A percentile compares a stretch with the other conserved stretches of the same genome.
phyloP scores from a whole-genome alignment of 2,888 invertebrate species.

The Panopea generosa region DNA sequence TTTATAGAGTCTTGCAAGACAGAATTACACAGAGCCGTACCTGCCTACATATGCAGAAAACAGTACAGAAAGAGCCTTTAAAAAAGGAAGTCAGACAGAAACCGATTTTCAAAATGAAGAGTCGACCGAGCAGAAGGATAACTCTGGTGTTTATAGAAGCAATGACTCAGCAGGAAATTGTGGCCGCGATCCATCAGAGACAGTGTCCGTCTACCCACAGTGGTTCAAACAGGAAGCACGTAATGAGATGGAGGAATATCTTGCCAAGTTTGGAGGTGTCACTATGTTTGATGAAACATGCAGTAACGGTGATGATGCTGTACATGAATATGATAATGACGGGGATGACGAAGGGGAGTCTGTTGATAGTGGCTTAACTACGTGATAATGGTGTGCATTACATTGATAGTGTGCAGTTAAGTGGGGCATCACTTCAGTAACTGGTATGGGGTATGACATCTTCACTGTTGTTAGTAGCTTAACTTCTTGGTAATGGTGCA shows the following conservation, averaged over 20 bases:
- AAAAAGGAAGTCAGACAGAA: conserved; percentile 5
- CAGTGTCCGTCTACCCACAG: conserved; percentile 30
- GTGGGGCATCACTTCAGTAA: too few relatives aligned
- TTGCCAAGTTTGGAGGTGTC: conserved; percentile 48
- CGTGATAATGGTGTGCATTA: neutral
- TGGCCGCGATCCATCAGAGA: neutral
- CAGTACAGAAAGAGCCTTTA: neutral
- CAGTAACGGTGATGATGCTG: neutral
- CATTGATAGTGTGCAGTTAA: too few relatives aligned
- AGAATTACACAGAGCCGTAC: neutral
- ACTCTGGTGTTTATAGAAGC: neutral
- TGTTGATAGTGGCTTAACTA: conserved; percentile 18
- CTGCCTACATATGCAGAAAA: neutral
- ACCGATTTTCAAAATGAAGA: neutral
- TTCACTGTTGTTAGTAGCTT: too few relatives aligned
- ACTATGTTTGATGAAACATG: conserved; percentile 22
- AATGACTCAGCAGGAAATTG: neutral
- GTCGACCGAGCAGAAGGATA: neutral
- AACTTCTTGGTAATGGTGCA: too few relatives aligned
- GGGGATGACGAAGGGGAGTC: conserved; percentile 44
- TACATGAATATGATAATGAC: conserved; percentile 36
- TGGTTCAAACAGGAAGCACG: conserved; percentile 39
- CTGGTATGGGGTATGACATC: too few relatives aligned
- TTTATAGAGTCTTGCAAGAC: neutral
- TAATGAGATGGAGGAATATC: conserved; percentile 39